Conservation (phyloP, 2,888 invertebrate genomes). For the Cacoxenus indagator region DNA sequence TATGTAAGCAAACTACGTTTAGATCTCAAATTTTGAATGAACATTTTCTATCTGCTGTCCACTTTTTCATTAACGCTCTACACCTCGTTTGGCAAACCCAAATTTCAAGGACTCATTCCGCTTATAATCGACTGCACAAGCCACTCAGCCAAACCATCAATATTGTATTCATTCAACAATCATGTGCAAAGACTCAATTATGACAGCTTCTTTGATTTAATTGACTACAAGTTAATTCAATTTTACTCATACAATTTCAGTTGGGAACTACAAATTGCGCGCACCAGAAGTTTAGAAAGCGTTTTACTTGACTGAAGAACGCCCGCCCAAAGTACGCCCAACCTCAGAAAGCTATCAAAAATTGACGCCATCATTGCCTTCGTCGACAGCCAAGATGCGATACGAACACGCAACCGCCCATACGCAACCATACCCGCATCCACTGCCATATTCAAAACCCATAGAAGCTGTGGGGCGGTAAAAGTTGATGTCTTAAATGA, state of each 20-base stretch:
- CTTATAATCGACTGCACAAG: neutral
- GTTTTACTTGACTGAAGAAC: no score
- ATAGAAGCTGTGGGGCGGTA: neutral
- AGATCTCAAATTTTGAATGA: no score
- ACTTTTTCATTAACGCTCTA: no score
- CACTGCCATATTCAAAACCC: neutral
- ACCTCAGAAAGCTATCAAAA: neutral
- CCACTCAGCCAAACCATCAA: neutral
- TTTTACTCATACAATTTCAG: conserved; percentile 30
- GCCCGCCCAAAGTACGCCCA: neutral
- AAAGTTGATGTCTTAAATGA: conserved; percentile 9
- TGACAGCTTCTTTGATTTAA: conserved; percentile 57
- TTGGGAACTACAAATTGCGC: neutral
- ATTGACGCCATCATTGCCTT: neutral
- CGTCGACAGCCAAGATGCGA: neutral
- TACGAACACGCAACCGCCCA: neutral
- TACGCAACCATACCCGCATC: neutral
- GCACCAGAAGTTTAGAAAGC: neutral
- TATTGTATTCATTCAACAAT: neutral
- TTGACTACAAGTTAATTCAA: conserved; percentile 56
- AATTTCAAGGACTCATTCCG: no score
- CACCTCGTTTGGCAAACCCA: no score
- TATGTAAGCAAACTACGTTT: no score
- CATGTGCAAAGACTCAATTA: conserved; percentile 43
- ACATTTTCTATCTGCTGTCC: no score